phyloP scores from a whole-genome alignment of 1,140 invertebrate species.

The Sinella curviseta region DNA sequence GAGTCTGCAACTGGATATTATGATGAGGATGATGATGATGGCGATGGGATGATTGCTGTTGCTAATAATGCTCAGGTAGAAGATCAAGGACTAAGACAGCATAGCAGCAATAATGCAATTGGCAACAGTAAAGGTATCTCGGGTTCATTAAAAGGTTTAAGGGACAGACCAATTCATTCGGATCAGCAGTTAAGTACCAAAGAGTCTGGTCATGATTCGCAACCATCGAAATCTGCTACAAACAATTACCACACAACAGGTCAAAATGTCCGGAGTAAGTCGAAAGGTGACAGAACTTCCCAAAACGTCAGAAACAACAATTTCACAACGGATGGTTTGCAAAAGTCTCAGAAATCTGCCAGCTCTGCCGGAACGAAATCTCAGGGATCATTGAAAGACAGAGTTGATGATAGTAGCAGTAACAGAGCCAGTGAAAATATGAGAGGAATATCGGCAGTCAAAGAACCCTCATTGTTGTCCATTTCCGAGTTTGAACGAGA shows the following conservation, averaged over 20 bases:
- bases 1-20: background rate
- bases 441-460: background rate
- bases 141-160: too few species aligned
- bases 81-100: too few species aligned
- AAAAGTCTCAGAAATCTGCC: too few species aligned
- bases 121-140: too few species aligned
- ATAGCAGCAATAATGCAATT: too few species aligned
- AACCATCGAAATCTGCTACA: background rate
- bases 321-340: too few species aligned
- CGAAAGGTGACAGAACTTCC: too few species aligned
- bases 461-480: background rate
- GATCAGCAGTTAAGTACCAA: too few species aligned
- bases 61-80: too few species aligned
- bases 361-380: background rate
- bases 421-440: background rate
- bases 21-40: background rate
- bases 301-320: too few species aligned
- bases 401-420: background rate
- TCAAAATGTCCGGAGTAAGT: background rate
- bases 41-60: too few species aligned
- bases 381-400: background rate
- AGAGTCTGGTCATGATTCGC: background rate
- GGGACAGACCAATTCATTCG: too few species aligned
- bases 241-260: background rate
- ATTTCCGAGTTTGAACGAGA: background rate